These are phyloP conservation scores for Philonicus albiceps DNA, from an alignment of 2,888 invertebrate species.

Conservation along the genomic window DNA sequence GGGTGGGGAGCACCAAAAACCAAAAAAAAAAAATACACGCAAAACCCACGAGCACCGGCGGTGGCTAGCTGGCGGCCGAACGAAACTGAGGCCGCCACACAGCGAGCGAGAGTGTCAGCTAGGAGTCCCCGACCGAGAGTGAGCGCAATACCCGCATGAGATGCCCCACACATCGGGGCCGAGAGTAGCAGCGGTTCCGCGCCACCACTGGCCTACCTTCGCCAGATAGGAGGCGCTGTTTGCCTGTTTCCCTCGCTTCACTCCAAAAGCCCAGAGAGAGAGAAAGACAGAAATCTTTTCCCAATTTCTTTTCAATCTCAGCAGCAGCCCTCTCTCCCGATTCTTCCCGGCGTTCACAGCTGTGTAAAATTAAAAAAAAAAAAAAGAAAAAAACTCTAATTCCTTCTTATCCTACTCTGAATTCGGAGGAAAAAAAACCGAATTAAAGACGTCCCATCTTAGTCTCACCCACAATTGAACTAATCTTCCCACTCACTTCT, in stretches of 20 bases:
- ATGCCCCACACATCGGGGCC: background rate
- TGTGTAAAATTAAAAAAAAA: background rate
- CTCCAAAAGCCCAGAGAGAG: no score
- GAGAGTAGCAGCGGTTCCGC: no score
- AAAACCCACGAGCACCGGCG: background rate
- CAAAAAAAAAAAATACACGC: background rate
- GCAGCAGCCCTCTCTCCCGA: no score
- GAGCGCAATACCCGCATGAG: no score
- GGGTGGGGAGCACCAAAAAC: background rate
- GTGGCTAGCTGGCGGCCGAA: background rate
- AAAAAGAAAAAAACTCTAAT: background rate
- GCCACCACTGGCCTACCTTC: no score
- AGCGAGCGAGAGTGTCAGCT: background rate
- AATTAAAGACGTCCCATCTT: background rate
- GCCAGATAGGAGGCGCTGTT: no score
- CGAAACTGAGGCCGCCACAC: background rate
- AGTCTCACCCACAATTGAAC: background rate
- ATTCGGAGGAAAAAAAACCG: background rate
- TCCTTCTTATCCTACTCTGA: background rate
- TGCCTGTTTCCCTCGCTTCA: no score
- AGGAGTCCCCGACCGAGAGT: background rate
- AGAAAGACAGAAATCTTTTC: no score
- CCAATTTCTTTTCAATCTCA: no score
- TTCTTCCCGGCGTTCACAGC: no score
- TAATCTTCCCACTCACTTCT: no score